A percentile compares a stretch with the other conserved stretches of the same genome.
Conservation (phyloP, 2,113 vertebrate genomes). For the Tachysurus vachellii region DNA sequence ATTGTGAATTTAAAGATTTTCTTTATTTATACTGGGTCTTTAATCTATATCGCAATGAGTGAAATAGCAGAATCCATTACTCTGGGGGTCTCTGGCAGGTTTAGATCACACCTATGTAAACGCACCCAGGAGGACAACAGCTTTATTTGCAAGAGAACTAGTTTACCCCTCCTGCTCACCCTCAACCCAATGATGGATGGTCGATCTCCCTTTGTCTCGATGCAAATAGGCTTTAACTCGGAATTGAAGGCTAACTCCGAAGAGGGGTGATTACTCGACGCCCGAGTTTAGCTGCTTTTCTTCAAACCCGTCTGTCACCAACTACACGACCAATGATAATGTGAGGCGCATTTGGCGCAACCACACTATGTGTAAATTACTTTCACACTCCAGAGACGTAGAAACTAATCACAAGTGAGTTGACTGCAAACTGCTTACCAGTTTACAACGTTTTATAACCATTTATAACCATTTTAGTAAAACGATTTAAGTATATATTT, state of each 20-base stretch:
- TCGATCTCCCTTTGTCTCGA: constrained; percentile 74
- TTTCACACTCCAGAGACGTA: constrained; percentile 29
- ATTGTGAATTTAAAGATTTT: not conserved
- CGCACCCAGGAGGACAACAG: constrained; percentile 75
- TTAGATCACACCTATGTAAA: constrained; percentile 77
- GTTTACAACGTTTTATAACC: constrained; percentile 31
- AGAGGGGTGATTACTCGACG: constrained; percentile 70
- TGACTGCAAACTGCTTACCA: constrained; percentile 12
- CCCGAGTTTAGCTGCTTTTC: constrained; percentile 56
- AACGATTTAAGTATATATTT: not conserved
- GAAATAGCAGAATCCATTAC: constrained; percentile 72
- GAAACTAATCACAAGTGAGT: constrained; percentile 20
- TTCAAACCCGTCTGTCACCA: constrained; percentile 54
- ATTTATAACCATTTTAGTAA: constrained; percentile 8
- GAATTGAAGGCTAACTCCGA: constrained; percentile 76
- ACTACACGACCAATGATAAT: constrained; percentile 59
- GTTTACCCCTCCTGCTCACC: constrained; percentile 64
- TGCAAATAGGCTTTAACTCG: constrained; percentile 79
- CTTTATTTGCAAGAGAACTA: constrained; percentile 75
- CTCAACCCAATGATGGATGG: constrained; percentile 72
- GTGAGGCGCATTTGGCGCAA: constrained; percentile 51
- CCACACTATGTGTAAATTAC: constrained; percentile 46
- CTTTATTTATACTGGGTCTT: not conserved
- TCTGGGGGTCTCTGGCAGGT: constrained; percentile 71
- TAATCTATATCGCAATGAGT: constrained; percentile 54